Base-by-base conservation (phyloP, 2,888 invertebrate genomes). In the Rhagium mordax region DNA sequence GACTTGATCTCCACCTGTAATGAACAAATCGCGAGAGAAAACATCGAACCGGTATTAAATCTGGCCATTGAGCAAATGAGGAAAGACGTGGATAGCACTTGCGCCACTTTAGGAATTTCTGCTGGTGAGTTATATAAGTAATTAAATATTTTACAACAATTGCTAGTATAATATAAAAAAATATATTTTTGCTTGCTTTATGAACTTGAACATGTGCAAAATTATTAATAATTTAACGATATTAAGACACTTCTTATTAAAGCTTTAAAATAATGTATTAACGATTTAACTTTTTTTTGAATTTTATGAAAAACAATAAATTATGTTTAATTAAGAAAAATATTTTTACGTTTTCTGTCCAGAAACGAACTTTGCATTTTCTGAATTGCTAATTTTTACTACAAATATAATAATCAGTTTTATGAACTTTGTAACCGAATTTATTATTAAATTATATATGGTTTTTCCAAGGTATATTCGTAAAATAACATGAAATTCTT, bases 51-150 rank as follows among this genome's bases (percentile, higher is more conserved):
- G 15, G 95, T 96, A 41, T 90, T 96, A 66, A 94, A 94, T 74
- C 90, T 96, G 88, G 96, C 96, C 27, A 94, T 96, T 82, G 95
- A 96, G 85, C 95, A 96, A 86, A 93, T 95, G 79, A 93, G 94
- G 83, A 93, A 94, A 84, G 96, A 96, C 86, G 95, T 96, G 65
- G 94, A 94, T 86, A 94, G 92, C 85, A 95, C 96, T 8, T 96
- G 96, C 88, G 92, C 93, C 67, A 93, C 94, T 81, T 91, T 96
- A 84, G 95, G 94, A 88, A 96, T 97, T 88, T 94, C 96, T 86
- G 93, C 94, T 89, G 96, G 96, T 96, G 88, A 92, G 93, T 90
- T 41, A n/a, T n/a, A n/a, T n/a, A n/a, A n/a, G n/a, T n/a, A n/a
- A n/a, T n/a, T n/a, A n/a, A n/a, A 41, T 41, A n/a, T n/a, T 41